Percentiles rank a stretch among this genome's conserved stretches.
Evolutionary conservation across 2,113 vertebrate genomes (phyloP).

Genomic region (Melanotaenia duboulayi): DNA sequence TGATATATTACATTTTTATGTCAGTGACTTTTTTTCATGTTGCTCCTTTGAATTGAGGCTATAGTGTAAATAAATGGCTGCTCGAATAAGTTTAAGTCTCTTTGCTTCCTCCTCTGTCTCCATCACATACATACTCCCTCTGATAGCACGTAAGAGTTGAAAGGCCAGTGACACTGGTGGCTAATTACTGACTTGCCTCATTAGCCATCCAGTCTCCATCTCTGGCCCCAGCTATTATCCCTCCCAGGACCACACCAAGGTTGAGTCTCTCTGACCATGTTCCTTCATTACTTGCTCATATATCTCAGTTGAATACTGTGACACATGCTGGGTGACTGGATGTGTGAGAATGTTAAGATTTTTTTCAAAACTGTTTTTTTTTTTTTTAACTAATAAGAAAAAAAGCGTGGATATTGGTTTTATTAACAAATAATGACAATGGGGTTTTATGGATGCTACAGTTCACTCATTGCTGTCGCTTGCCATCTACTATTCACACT

Average conservation of each 20-base stretch:
- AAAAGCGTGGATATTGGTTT: not conserved
- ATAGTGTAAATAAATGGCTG: slow-evolving; percentile 11
- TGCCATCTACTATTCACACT: not conserved
- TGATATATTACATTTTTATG: no score
- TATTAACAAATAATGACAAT: not conserved
- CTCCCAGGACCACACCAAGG: slow-evolving; percentile 63
- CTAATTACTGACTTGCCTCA: slow-evolving; percentile 77
- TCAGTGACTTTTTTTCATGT: no score
- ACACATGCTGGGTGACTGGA: not conserved
- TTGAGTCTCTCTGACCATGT: slow-evolving; percentile 40
- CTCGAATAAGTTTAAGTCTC: slow-evolving; percentile 21
- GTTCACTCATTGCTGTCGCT: not conserved
- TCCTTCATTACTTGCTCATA: not conserved
- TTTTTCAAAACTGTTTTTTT: not conserved
- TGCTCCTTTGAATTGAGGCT: no score
- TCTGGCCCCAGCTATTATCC: slow-evolving; percentile 66
- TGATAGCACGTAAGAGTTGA: slow-evolving; percentile 39
- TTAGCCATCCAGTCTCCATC: slow-evolving; percentile 63
- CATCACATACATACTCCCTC: slow-evolving; percentile 8
- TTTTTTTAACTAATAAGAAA: not conserved
- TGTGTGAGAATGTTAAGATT: slow-evolving; percentile 1
- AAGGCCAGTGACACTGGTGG: slow-evolving; percentile 63
- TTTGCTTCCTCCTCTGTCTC: not conserved
- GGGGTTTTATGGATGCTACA: not conserved
- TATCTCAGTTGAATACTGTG: not conserved